A percentile compares a stretch with the other conserved stretches of the same genome.
These are phyloP conservation scores for Oconnorella tubifera DNA, from an alignment of 2,888 invertebrate species.

Conservation along the genomic window DNA sequence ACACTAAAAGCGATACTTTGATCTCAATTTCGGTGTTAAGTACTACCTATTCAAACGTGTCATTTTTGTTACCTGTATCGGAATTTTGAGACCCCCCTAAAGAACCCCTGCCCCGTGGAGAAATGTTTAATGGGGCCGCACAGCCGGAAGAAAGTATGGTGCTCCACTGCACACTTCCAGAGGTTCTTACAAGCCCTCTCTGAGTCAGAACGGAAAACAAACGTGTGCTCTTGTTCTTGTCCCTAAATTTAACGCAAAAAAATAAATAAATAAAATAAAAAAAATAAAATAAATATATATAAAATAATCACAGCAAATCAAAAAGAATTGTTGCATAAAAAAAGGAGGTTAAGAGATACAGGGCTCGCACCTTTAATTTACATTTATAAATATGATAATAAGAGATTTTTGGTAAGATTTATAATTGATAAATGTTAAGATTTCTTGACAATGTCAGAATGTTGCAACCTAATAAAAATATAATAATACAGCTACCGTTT, in stretches of 20 bases:
- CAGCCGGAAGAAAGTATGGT: constrained; percentile 97
- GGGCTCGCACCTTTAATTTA: too few relatives aligned
- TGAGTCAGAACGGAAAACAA: constrained; percentile 89
- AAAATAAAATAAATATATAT: not conserved
- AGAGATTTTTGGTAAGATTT: too few relatives aligned
- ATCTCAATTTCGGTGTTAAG: too few relatives aligned
- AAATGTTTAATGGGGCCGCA: constrained; percentile 49
- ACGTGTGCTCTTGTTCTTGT: constrained; percentile 94
- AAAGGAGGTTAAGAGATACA: too few relatives aligned
- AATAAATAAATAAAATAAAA: too few relatives aligned
- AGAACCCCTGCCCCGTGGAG: constrained; percentile 76
- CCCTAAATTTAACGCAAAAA: constrained; percentile 60
- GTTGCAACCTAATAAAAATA: too few relatives aligned
- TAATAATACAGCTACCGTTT: too few relatives aligned
- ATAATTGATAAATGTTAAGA: too few relatives aligned
- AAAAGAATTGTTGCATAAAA: not conserved
- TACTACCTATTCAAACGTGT: too few relatives aligned
- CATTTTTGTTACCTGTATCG: constrained; percentile 73
- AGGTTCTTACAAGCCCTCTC: constrained; percentile 98
- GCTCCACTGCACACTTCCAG: constrained; percentile 99
- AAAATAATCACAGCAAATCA: not conserved
- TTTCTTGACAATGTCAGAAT: too few relatives aligned
- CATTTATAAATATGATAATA: too few relatives aligned
- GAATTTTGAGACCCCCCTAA: constrained; percentile 98
- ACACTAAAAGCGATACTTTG: too few relatives aligned